Conservation (phyloP, 1,140 invertebrate species). For the Drosophila santomea region DNA sequence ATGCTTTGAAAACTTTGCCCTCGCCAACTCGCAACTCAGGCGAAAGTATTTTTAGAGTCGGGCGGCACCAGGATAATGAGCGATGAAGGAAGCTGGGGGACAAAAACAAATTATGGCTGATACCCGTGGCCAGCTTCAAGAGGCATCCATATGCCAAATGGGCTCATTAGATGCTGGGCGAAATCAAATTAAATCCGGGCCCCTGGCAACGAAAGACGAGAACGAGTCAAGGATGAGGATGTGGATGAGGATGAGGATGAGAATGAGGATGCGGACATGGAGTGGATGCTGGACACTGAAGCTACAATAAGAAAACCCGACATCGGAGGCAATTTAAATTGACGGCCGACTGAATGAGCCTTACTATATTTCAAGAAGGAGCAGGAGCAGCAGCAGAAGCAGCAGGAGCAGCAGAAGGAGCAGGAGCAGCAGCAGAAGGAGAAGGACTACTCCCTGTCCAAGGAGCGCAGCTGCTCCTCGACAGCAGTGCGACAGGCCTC, state of each 20-base stretch:
- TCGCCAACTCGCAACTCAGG: background rate
- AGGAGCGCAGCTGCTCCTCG: constrained; percentile 44
- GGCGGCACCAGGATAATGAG: constrained; percentile 22
- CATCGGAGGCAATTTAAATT: background rate
- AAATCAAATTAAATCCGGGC: constrained; percentile 64
- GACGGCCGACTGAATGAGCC: background rate
- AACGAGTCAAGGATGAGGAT: too few species aligned
- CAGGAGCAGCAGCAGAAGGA: background rate
- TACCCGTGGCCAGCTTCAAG: constrained; percentile 27
- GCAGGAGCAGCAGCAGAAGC: background rate
- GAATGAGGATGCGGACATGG: background rate
- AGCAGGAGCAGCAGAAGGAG: background rate
- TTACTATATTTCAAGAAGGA: background rate
- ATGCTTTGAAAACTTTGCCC: constrained; percentile 61
- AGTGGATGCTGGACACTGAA: background rate
- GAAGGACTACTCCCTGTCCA: constrained; percentile 38
- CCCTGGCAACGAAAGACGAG: constrained; percentile 21
- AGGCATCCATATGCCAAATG: constrained; percentile 68
- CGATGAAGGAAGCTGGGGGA: background rate
- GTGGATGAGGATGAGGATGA: background rate
- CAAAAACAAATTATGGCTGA: constrained; percentile 59
- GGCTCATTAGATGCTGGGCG: constrained; percentile 57
- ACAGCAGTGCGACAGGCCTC: constrained; percentile 35
- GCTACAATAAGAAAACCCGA: background rate
- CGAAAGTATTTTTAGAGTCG: constrained; percentile 63